These are phyloP conservation scores for Drosophila lacicola DNA, from an alignment of 2,888 invertebrate species.

Conservation along the genomic window DNA sequence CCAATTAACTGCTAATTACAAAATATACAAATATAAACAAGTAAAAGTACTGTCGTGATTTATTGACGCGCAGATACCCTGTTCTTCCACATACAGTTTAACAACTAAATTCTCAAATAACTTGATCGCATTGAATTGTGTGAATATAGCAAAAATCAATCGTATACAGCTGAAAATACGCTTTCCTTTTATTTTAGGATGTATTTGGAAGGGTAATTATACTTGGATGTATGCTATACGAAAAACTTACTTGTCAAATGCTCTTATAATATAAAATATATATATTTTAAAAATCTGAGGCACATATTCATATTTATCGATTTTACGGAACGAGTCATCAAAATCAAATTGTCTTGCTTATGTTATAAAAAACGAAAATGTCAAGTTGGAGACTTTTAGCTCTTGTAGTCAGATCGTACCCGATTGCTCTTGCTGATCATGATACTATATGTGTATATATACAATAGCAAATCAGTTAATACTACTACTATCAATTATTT, in stretches of 20 bases:
- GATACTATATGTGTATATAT: not conserved
- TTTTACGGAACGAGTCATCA: too few relatives aligned
- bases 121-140: not conserved
- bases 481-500: not conserved
- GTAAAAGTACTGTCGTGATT: not conserved
- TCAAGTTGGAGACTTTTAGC: not conserved
- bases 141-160: not conserved
- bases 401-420: not conserved
- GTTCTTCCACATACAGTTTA: not conserved
- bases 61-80: not conserved
- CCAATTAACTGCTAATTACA: constrained; percentile 63
- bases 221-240: too few relatives aligned
- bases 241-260: too few relatives aligned
- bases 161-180: too few relatives aligned
- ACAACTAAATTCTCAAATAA: too few relatives aligned
- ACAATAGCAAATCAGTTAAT: not conserved
- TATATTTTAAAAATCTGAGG: too few relatives aligned
- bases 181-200: too few relatives aligned
- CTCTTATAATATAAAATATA: too few relatives aligned
- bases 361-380: too few relatives aligned
- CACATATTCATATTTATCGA: too few relatives aligned
- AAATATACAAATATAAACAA: constrained; percentile 27
- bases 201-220: too few relatives aligned
- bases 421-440: not conserved
- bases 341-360: too few relatives aligned